phyloP scores from a whole-genome alignment of 2,797 vertebrate species.

The Labroides dimidiatus region DNA sequence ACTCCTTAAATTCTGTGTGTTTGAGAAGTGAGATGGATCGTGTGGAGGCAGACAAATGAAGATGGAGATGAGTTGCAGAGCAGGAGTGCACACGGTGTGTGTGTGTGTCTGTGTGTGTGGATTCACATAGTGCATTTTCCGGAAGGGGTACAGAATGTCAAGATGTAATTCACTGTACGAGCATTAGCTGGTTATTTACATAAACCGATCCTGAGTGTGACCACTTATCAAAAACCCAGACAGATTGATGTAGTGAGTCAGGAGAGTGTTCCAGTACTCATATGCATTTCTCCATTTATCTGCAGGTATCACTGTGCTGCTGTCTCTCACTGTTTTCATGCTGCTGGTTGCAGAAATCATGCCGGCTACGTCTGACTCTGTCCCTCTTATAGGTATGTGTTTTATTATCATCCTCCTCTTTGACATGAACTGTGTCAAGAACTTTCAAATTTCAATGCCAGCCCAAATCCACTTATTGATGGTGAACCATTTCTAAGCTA shows the following conservation, averaged over 20 bases:
- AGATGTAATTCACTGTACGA: slow-evolving; percentile 60
- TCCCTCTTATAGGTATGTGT: slow-evolving; percentile 84
- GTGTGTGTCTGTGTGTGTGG: background rate
- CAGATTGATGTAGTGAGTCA: slow-evolving; percentile 20
- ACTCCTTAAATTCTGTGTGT: slow-evolving; percentile 64
- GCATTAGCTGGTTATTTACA: slow-evolving; percentile 57
- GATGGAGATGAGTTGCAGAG: slow-evolving; percentile 32
- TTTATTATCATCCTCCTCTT: no score
- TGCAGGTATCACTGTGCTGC: slow-evolving; percentile 85
- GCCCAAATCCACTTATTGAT: no score
- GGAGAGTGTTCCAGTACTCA: background rate
- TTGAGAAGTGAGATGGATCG: slow-evolving; percentile 50
- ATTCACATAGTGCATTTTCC: slow-evolving; percentile 26
- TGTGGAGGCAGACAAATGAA: slow-evolving; percentile 47
- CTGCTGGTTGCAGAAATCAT: slow-evolving; percentile 87
- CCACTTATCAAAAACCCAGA: slow-evolving; percentile 62
- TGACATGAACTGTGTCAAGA: no score
- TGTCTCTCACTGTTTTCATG: slow-evolving; percentile 88
- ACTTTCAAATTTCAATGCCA: no score
- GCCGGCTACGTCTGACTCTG: slow-evolving; percentile 87
- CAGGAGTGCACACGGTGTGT: slow-evolving; percentile 12
- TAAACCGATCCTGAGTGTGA: slow-evolving; percentile 63
- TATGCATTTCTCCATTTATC: slow-evolving; percentile 9
- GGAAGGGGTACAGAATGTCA: slow-evolving; percentile 54
- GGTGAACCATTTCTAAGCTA: no score